Base-by-base conservation (phyloP, 2,113 vertebrate genomes). In the Rana temporaria region DNA sequence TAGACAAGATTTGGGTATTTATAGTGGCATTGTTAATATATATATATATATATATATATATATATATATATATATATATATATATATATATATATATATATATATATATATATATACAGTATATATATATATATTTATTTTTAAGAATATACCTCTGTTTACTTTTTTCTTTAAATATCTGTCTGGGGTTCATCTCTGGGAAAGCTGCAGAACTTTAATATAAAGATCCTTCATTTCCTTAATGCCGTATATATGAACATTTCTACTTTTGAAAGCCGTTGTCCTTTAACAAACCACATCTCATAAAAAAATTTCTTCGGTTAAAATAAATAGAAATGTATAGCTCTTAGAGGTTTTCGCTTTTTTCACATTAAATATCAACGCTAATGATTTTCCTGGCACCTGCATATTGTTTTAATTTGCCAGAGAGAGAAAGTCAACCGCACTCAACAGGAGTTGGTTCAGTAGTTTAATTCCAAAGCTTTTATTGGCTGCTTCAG, bases 351-450 rank as follows among this genome's bases (percentile, higher is more conserved):
- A 57, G 56, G 60, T 75, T 75, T 60, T 56, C 60, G 32, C 24
- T 62, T 62, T 62, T 70, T 79, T 79, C 26, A 67, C 38, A 59
- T 38, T 70, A 60, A 60, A 70, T 67, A 76, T 83, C 38, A 42
- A 55, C 42, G 72, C 24, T 68, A 68, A 60, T 67, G 71, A 76
- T 63, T 67, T 76, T 68, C 32, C 63, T 76, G 72, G 72, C 81
- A 76, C 72, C 81, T 76, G 72, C 60, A 83, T 32, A 64, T 83
- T 83, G 63, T 73, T 81, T 81, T 72, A 81, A 81, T 73, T 72
- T 55, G 68, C 67, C 55, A 68, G 48, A 79, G 68, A 66, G 67
- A 64, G 59, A 74, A 76, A 82, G 19, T 76, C 24, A 64, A 74
- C 60, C 60, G 70, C 60, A 73, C 26, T 68, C 71, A 59, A 83